Evolutionary conservation across 1,140 invertebrate genomes (phyloP), one percentile per base, ranked within the genome.

Genomic region (Theocolax elegans): DNA sequence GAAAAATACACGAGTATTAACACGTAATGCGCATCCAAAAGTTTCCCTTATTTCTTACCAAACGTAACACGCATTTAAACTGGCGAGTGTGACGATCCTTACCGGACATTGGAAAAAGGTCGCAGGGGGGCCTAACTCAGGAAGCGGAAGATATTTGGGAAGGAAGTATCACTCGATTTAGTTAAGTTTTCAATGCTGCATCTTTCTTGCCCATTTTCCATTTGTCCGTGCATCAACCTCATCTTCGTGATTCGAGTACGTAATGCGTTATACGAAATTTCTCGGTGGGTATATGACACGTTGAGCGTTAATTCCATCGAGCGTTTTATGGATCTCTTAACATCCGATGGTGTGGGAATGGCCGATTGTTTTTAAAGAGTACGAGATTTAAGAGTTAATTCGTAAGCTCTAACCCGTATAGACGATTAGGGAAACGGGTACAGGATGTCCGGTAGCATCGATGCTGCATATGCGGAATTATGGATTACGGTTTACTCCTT

Each of bases 171-270:
- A n/a, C n/a, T n/a, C n/a, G n/a, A n/a, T n/a, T n/a, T n/a, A n/a
- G n/a, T n/a, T n/a, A n/a, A n/a, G n/a, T n/a, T n/a, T n/a, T n/a
- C n/a, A n/a, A n/a, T n/a, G n/a, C n/a, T n/a, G n/a, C n/a, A n/a
- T n/a, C n/a, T 44, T 44, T 15, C 42, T 15, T 44, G 7, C 42
- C n/a, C 15, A 53, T 65, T 53, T 54, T 42, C 54, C 49, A 65
- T 65, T 65, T 38, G 42, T 38, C 60, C 46, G 49, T 53, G 63
- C 49, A 54, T 51, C 35, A 21, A 29, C n/a, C 49, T 54, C 63
- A 42, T 65, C 49, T 66, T 49, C 63, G 63, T 65, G 63, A 65
- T 65, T 54, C 15, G 63, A 65, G 63, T 65, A 48, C 49, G 8
- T 65, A 62, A 62, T 19, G 53, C 35, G 42, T 59, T 49, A 59